These are phyloP conservation scores for Lithobates pipiens DNA, from an alignment of 2,797 vertebrate genomes.

Conservation along the genomic window DNA sequence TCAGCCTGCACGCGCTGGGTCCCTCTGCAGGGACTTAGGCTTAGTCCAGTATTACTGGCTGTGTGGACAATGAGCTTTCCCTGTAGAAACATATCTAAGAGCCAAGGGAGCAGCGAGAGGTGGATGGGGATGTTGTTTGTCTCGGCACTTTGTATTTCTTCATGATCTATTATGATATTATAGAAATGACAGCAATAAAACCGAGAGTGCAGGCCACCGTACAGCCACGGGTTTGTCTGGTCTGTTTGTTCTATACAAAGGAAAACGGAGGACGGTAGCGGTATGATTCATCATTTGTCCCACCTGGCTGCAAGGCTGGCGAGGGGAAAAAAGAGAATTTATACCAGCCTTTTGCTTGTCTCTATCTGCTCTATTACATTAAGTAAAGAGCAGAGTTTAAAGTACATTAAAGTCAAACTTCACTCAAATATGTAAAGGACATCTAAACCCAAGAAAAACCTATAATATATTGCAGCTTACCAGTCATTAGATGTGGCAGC, in stretches of 20 bases:
- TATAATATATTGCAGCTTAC: too few species aligned
- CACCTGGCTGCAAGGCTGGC: neutral
- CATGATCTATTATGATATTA: constrained; percentile 6
- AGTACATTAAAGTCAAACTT: too few species aligned
- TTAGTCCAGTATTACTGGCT: constrained; percentile 21
- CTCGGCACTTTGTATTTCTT: neutral
- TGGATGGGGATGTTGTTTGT: neutral
- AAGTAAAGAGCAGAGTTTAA: too few species aligned
- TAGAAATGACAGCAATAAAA: constrained; percentile 6
- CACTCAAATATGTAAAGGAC: too few species aligned
- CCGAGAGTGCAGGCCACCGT: neutral
- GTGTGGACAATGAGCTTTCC: constrained; percentile 18
- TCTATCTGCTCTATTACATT: too few species aligned
- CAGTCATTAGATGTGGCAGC: too few species aligned
- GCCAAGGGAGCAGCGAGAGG: neutral
- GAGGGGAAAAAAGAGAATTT: neutral
- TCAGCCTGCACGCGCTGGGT: constrained; percentile 16
- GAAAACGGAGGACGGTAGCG: neutral
- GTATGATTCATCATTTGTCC: neutral
- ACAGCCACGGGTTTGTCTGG: neutral
- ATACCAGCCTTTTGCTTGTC: neutral
- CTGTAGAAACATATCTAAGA: neutral
- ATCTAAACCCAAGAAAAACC: too few species aligned
- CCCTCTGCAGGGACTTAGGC: constrained; percentile 1
- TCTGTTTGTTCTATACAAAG: neutral